A percentile compares a stretch with the other conserved stretches of the same genome.
Evolutionary conservation across 2,888 invertebrate species (phyloP).

Genomic region (Oxytorus armatus): DNA sequence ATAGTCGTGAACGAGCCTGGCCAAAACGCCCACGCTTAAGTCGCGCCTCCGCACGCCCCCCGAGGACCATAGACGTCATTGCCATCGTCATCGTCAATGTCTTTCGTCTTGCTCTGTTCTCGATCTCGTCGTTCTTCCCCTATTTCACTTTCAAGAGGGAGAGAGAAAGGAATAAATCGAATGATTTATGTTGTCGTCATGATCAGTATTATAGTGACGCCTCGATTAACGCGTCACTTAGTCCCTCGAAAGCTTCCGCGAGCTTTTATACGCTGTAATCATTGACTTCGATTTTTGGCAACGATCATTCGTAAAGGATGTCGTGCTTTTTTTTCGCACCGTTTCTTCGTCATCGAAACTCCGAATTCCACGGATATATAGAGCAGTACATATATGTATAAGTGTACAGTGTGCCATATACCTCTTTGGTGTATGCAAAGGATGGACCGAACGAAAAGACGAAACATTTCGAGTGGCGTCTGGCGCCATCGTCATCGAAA

Average conservation of each 20-base stretch:
- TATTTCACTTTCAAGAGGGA: background rate
- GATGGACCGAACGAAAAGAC: slow-evolving; percentile 17
- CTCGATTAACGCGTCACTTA: slow-evolving; percentile 4
- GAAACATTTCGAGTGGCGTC: slow-evolving; percentile 60
- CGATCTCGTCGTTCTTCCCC: slow-evolving; percentile 27
- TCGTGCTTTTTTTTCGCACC: slow-evolving; percentile 1
- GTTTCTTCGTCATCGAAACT: slow-evolving; percentile 6
- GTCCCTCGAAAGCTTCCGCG: background rate
- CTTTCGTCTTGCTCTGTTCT: background rate
- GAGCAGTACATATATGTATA: background rate
- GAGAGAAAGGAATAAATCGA: background rate
- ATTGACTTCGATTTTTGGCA: slow-evolving; percentile 18
- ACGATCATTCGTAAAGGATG: slow-evolving; percentile 2
- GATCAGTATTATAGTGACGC: slow-evolving; percentile 7
- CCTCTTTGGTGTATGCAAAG: slow-evolving; percentile 5
- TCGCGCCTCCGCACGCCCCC: background rate
- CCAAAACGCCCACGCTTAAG: slow-evolving; percentile 68
- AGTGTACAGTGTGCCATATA: background rate
- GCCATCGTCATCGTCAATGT: background rate
- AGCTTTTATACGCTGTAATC: background rate
- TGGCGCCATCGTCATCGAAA: slow-evolving; percentile 59
- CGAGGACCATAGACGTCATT: slow-evolving; percentile 22
- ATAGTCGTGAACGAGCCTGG: slow-evolving; percentile 50
- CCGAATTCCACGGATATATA: background rate
- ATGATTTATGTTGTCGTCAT: slow-evolving; percentile 2